Evolutionary conservation across 2,113 vertebrate species (phyloP), one percentile per base, ranked within the genome.

Genomic region (Oncorhynchus kisutch): DNA sequence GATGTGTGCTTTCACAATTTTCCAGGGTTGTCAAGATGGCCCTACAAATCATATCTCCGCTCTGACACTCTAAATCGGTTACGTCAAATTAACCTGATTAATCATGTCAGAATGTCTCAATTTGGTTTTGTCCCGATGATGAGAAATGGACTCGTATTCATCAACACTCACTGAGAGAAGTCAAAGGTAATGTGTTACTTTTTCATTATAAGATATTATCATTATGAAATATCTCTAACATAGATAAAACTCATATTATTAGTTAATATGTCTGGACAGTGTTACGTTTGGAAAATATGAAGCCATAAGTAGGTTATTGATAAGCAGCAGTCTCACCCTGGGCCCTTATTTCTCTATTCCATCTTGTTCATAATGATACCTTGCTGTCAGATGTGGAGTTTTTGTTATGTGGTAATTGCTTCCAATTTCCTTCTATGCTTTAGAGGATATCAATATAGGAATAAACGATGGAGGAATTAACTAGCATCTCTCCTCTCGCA

Each of bases 11-110:
- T 84, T 88, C 81, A 82, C 70, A 64, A 8, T 83, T 87, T 84
- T 84, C 73, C 76, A n/a, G 64, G 78, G 76, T 81, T 59, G 83
- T 86, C 82, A 87, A 57, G 67, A 71, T 18, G 60, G 48, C 24
- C 3, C 39, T 39, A 86, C 91, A 70, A 72, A 84, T 91, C 86
- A 87, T 74, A 66, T 67, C n/a, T 51, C 71, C 65, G 80, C 80
- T 72, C 79, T 84, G 86, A 87, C 87, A 87, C 81, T 83, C 84
- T 76, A 88, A 91, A 93, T 89, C 86, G 86, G 83, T 90, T 90
- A 84, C 72, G 83, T 91, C 87, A 91, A 90, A 93, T 91, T 86
- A 92, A 88, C 81, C 85, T 88, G 86, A 91, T 89, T 85, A 88
- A 90, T 91, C 85, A 86, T 78, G 70, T 75, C 34, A 5, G 60